Percentiles rank a stretch among this genome's conserved stretches.
Conservation (phyloP, 2,797 vertebrate genomes). For the Euthynnus affinis region DNA sequence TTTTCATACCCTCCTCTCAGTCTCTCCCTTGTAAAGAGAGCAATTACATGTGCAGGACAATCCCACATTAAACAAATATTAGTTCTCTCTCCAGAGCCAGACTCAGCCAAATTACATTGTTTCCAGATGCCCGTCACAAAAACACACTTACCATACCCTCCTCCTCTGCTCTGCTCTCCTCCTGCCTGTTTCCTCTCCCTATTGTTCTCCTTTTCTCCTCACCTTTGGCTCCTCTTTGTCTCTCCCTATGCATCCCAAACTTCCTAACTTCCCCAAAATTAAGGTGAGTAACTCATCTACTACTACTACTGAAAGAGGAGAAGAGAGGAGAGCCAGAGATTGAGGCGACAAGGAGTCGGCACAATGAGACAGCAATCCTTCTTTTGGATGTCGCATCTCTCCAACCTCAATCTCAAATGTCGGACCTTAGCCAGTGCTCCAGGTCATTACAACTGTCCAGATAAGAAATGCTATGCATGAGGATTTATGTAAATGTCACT, state of each 20-base stretch:
- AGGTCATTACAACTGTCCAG: constrained; percentile 28
- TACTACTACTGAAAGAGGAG: constrained; percentile 28
- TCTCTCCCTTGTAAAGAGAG: constrained; percentile 83
- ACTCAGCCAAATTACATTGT: constrained; percentile 91
- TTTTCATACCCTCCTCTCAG: constrained; percentile 87
- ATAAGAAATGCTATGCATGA: constrained; percentile 35
- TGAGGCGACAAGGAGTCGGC: constrained; percentile 37
- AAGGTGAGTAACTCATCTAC: constrained; percentile 77
- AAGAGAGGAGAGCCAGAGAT: constrained; percentile 29
- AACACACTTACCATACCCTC: constrained; percentile 48
- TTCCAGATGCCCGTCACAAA: constrained; percentile 92
- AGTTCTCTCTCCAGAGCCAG: constrained; percentile 87
- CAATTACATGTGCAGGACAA: constrained; percentile 92
- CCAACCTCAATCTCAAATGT: constrained; percentile 23
- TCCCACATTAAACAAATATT: constrained; percentile 97
- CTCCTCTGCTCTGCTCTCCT: constrained; percentile 24
- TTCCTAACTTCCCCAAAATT: constrained; percentile 70
- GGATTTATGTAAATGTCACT: constrained; percentile 29
- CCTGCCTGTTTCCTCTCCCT: constrained; percentile 52
- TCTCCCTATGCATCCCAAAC: constrained; percentile 52
- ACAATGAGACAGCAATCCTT: constrained; percentile 34
- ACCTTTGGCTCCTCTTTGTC: constrained; percentile 49
- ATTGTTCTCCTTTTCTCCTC: constrained; percentile 51
- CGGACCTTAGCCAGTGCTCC: neutral
- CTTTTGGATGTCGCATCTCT: constrained; percentile 28